These are phyloP conservation scores for Pterostichus niger DNA, from an alignment of 2,888 invertebrate genomes.

Conservation along the genomic window DNA sequence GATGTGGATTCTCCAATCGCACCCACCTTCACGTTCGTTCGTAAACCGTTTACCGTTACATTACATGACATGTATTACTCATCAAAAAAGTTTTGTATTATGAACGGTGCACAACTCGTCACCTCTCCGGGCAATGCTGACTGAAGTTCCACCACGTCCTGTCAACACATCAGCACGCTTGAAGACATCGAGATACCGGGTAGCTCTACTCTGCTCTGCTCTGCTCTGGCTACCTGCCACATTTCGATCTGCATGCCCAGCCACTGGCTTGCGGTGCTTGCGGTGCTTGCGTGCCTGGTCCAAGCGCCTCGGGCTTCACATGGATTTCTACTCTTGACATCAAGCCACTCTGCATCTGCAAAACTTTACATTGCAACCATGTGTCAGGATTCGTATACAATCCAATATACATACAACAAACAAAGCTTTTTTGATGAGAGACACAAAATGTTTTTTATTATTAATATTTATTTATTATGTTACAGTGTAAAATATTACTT, in stretches of 20 bases:
- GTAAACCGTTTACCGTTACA: slow-evolving; percentile 45
- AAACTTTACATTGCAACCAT: neutral
- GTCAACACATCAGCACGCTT: neutral
- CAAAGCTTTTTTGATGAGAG: slow-evolving; percentile 67
- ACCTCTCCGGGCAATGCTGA: neutral
- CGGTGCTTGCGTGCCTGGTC: neutral
- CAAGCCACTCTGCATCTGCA: neutral
- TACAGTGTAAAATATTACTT: slow-evolving; percentile 34
- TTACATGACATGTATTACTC: slow-evolving; percentile 57
- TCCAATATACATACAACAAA: slow-evolving; percentile 39
- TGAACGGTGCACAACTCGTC: slow-evolving; percentile 42
- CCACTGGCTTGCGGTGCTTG: slow-evolving; percentile 10
- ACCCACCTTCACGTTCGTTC: slow-evolving; percentile 56
- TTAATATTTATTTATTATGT: neutral
- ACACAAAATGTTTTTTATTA: slow-evolving; percentile 25
- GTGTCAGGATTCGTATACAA: slow-evolving; percentile 30
- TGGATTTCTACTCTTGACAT: slow-evolving; percentile 10
- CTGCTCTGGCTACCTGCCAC: neutral
- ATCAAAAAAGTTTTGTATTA: slow-evolving; percentile 66
- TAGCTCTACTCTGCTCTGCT: neutral
- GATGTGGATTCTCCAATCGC: slow-evolving; percentile 55
- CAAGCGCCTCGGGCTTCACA: neutral
- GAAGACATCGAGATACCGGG: neutral
- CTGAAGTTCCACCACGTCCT: slow-evolving; percentile 12
- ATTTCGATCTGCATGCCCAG: neutral